Evolutionary conservation across 2,113 vertebrate genomes (phyloP).

Genomic region (Calyptommatus sinebrachiatus): DNA sequence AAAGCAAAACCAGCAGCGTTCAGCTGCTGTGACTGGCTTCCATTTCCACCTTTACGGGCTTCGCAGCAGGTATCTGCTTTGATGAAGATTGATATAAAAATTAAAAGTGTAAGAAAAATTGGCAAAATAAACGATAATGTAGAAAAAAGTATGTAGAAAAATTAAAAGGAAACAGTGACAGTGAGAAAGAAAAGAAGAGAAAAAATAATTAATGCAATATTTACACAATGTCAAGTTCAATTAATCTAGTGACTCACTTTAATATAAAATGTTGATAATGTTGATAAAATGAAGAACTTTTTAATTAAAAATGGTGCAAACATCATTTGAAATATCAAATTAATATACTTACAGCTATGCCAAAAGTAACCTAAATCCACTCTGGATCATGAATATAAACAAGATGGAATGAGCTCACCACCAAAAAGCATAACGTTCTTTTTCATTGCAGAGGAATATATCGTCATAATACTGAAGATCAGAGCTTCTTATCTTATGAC

Average conservation of each 20-base stretch:
- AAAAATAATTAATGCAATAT: constrained; percentile 62
- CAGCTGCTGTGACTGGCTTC: constrained; percentile 70
- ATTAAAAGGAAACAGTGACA: constrained; percentile 53
- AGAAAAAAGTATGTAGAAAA: constrained; percentile 39
- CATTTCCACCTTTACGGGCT: constrained; percentile 68
- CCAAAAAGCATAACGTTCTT: not conserved
- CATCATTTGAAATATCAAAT: not conserved
- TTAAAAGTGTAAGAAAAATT: constrained; percentile 40
- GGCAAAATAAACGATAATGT: constrained; percentile 33
- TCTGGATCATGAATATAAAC: not conserved
- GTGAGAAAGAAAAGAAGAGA: constrained; percentile 54
- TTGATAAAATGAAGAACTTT: constrained; percentile 3
- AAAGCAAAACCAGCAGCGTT: constrained; percentile 67
- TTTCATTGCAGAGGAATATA: not conserved
- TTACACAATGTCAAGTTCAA: constrained; percentile 51
- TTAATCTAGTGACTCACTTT: constrained; percentile 36
- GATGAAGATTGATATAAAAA: constrained; percentile 63
- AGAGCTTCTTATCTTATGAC: too few relatives aligned
- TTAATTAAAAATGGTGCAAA: not conserved
- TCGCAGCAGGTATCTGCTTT: constrained; percentile 74
- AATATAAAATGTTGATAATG: constrained; percentile 16
- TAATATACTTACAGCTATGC: not conserved
- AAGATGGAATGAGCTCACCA: not conserved
- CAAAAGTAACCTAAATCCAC: not conserved
- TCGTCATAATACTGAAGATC: not conserved